phyloP scores from a whole-genome alignment of 2,797 vertebrate species.

The Darevskia nairensis region DNA sequence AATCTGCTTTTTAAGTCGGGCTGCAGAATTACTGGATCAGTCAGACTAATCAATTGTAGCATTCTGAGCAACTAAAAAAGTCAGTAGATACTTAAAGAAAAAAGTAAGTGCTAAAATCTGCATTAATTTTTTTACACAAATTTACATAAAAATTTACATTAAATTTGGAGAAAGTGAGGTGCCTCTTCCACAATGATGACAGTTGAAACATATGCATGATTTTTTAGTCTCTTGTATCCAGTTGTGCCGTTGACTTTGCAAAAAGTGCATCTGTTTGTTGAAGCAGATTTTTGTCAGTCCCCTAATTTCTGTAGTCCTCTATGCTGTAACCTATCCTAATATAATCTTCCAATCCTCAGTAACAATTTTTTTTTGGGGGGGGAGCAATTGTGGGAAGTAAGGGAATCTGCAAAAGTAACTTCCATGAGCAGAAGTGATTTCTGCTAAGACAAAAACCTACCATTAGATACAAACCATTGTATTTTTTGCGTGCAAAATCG shows the following conservation, averaged over 20 bases:
- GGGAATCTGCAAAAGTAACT: neutral
- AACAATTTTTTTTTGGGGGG: no score
- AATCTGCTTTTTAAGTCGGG: no score
- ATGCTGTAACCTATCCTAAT: neutral
- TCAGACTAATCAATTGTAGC: neutral
- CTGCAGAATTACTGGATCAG: neutral
- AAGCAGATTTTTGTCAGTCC: neutral
- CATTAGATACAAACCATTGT: neutral
- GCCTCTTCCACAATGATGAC: no score
- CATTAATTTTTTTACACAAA: no score
- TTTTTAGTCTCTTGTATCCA: neutral
- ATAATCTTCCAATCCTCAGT: neutral
- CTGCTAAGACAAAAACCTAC: neutral
- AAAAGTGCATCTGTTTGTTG: neutral
- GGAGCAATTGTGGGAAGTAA: no score
- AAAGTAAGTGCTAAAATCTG: no score
- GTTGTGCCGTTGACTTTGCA: neutral
- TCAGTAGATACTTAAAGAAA: neutral
- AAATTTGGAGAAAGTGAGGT: neutral
- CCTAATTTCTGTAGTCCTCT: neutral
- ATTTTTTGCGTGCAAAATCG: neutral
- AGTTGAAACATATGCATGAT: neutral
- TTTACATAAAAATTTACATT: no score
- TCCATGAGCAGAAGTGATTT: neutral
- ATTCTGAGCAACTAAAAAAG: neutral